A percentile compares a stretch with the other conserved stretches of the same genome.
phyloP scores from a whole-genome alignment of 2,888 invertebrate genomes.

The Himalopsyche kuldschensis region DNA sequence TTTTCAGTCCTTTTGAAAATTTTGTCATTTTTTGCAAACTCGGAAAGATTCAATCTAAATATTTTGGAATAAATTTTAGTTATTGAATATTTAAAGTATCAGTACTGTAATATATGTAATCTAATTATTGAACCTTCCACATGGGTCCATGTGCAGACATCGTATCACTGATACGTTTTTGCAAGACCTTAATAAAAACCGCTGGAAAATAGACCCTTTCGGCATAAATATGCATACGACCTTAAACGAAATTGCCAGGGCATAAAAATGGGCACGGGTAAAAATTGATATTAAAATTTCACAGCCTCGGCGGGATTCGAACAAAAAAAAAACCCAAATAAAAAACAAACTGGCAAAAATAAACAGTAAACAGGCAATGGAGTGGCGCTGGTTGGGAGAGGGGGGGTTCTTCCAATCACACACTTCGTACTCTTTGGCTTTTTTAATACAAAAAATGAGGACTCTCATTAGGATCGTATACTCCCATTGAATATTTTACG shows the following conservation, averaged over 20 bases:
- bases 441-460: slow-evolving; percentile 32
- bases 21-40: too few relatives aligned
- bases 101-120: not conserved
- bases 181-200: not conserved
- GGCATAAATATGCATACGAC: not conserved
- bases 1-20: too few relatives aligned
- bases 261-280: slow-evolving; percentile 12
- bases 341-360: slow-evolving; percentile 28
- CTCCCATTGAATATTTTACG: slow-evolving; percentile 34
- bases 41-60: not conserved
- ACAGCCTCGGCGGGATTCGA: slow-evolving; percentile 17
- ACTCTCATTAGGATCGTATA: slow-evolving; percentile 32
- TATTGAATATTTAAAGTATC: not conserved
- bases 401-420: slow-evolving; percentile 20
- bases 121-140: not conserved
- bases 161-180: not conserved
- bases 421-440: slow-evolving; percentile 14
- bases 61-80: not conserved
- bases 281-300: slow-evolving; percentile 38
- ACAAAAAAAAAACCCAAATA: slow-evolving; percentile 16
- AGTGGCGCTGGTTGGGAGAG: too few relatives aligned
- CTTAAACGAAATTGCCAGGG: slow-evolving; percentile 12
- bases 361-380: slow-evolving; percentile 18
- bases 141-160: not conserved
- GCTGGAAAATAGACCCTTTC: not conserved